Evolutionary conservation across 2,888 invertebrate genomes (phyloP), one percentile per base, ranked within the genome.

Genomic region (Pseudococcus longispinus): DNA sequence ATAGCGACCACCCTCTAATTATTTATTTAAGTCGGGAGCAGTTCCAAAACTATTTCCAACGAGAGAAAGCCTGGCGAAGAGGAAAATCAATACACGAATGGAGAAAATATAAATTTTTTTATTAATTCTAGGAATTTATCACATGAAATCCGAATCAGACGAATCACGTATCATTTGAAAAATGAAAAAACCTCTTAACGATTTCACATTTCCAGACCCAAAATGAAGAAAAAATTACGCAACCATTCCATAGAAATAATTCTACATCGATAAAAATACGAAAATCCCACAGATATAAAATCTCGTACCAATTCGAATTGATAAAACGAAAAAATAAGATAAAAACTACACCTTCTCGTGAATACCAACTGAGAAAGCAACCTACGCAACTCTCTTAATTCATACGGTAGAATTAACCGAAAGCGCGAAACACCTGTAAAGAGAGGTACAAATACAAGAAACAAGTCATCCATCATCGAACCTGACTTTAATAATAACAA

Each of bases 401-500:
- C 70, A 70, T 70, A 70, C 70, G 15, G 70, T 70, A 70, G 70
- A 29, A 70, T 70, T 70, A 29, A 70, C 70, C 70, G 18, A 70
- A 70, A 26, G 29, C 70, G 70, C 70, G 70, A 70, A 70, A 70
- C 70, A 70, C 70, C 70, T 70, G 70, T 70, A 70, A 70, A 32
- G 26, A 70, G 70, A 70, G 70, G 70, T 70, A 29, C 70, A 29
- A 32, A 29, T 29, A 70, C 70, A 65, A 65, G 65, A 77, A 77
- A 77, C 32, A 80, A 80, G 20, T 42, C 77, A 80, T 80, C 77
- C 77, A 42, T 80, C 77, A 80, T 70, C 29, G 18, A 42, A 80
- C 77, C 42, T 42, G 77, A 80, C 77, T 80, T 80, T 80, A 80
- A 80, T 77, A 77, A 77, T 42, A 42, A 80, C 37, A 42, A 80